Evolutionary conservation across 1,140 invertebrate genomes (phyloP).

Genomic region (Heliothis virescens): DNA sequence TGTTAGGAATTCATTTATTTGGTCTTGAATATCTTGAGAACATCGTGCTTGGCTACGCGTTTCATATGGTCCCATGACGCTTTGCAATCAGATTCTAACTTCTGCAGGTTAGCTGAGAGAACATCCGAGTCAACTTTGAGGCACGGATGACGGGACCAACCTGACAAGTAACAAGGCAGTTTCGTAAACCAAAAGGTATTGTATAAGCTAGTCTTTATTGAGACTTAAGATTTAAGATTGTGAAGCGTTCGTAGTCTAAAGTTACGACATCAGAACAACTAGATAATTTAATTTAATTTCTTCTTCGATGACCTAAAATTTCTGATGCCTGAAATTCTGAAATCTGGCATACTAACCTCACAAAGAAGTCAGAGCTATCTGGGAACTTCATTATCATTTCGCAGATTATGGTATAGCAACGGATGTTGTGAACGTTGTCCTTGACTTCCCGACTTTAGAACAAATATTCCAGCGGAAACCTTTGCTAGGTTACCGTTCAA

Average conservation of each 20-base stretch:
- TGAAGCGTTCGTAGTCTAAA: no score
- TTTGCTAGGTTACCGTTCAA: conserved; percentile 98
- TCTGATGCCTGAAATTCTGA: no score
- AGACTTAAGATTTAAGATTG: no score
- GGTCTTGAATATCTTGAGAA: conserved; percentile 94
- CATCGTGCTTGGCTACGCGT: conserved; percentile 98
- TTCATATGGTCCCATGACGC: conserved; percentile 99
- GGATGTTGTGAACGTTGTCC: conserved; percentile 99
- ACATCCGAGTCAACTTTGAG: conserved; percentile 97
- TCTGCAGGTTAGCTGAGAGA: conserved; percentile 93
- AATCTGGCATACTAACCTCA: conserved; percentile 89
- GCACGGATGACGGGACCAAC: conserved; percentile 97
- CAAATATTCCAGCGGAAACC: conserved; percentile 99
- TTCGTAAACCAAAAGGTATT: no score
- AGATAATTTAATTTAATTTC: no score
- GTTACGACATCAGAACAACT: no score
- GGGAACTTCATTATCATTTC: conserved; percentile 98
- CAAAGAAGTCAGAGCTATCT: conserved; percentile 98
- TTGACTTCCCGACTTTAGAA: conserved; percentile 99
- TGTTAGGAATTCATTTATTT: conserved; percentile 98
- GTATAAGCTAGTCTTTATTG: no score
- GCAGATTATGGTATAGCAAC: conserved; percentile 98
- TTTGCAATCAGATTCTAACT: conserved; percentile 98
- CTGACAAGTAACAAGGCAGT: conserved; percentile 80
- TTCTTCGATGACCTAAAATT: no score